Percentiles rank a stretch among this genome's conserved stretches.
These are phyloP conservation scores for Hypsibius dujardini DNA, from an alignment of 1,140 invertebrate genomes.

Conservation along the genomic window DNA sequence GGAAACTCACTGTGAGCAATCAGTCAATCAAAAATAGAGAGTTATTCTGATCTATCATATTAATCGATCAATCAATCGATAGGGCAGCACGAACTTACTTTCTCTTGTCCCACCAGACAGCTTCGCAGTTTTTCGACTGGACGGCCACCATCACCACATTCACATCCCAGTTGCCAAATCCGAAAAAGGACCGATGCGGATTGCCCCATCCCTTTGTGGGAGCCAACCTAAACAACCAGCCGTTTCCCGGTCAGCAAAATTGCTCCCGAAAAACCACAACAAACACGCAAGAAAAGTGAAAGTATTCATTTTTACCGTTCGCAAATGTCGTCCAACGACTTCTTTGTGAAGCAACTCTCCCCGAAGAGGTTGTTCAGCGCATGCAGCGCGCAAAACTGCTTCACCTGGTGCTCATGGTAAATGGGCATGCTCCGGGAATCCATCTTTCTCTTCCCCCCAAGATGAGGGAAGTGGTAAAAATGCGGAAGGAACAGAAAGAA, in stretches of 20 bases:
- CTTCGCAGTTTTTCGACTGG: conserved; percentile 60
- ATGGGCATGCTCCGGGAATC: background rate
- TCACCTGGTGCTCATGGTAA: conserved; percentile 40
- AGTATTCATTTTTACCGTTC: conserved; percentile 31
- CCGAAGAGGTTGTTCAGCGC: conserved; percentile 89
- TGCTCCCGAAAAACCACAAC: conserved; percentile 11
- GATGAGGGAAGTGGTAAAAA: too few relatives aligned
- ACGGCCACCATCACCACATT: conserved; percentile 91
- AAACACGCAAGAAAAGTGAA: conserved; percentile 22
- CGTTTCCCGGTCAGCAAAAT: too few relatives aligned
- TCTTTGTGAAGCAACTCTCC: conserved; percentile 59
- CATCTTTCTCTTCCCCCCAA: background rate
- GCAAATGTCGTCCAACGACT: conserved; percentile 70
- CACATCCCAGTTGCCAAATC: conserved; percentile 91
- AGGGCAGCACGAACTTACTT: conserved; percentile 42
- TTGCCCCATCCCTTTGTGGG: conserved; percentile 52
- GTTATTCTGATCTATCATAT: too few relatives aligned
- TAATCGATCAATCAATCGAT: too few relatives aligned
- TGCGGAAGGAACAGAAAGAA: too few relatives aligned
- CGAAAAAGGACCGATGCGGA: conserved; percentile 76
- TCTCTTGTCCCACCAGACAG: conserved; percentile 88
- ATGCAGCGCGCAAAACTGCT: conserved; percentile 81
- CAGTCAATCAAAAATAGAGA: too few relatives aligned
- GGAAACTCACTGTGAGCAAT: too few relatives aligned
- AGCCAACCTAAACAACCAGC: conserved; percentile 31